phyloP scores from a whole-genome alignment of 2,797 vertebrate genomes.

The Danio albolineatus region DNA sequence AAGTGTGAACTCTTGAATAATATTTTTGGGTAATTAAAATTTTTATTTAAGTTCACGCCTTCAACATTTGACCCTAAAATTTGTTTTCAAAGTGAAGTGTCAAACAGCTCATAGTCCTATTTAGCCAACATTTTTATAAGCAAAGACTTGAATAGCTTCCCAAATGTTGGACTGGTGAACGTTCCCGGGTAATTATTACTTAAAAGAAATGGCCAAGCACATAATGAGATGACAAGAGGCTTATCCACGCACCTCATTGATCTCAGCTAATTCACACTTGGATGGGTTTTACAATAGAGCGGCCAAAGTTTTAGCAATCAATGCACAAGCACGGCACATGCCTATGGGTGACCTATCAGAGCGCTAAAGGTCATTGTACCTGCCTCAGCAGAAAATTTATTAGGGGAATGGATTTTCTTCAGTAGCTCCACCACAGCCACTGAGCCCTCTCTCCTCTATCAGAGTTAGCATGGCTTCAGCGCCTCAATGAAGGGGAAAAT shows the following conservation, averaged over 20 bases:
- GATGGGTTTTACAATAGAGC: conserved; percentile 75
- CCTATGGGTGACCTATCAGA: conserved; percentile 77
- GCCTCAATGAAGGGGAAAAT: conserved; percentile 68
- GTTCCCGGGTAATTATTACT: conserved; percentile 25
- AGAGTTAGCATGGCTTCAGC: conserved; percentile 65
- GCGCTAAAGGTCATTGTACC: conserved; percentile 79
- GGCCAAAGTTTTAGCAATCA: conserved; percentile 68
- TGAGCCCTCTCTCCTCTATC: conserved; percentile 71
- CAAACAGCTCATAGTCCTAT: conserved; percentile 22
- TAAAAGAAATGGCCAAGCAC: conserved; percentile 29
- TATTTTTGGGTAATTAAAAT: no score
- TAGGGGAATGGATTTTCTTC: conserved; percentile 79
- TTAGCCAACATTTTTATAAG: not conserved
- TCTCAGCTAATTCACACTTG: conserved; percentile 72
- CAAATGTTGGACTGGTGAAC: conserved; percentile 1
- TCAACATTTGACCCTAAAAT: not conserved
- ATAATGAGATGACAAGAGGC: conserved; percentile 34
- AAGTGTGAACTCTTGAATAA: no score
- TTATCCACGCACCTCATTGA: conserved; percentile 60
- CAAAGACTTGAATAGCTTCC: not conserved
- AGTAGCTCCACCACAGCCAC: conserved; percentile 72
- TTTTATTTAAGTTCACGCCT: not conserved
- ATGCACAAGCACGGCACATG: conserved; percentile 69
- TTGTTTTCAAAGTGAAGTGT: not conserved
- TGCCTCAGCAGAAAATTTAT: conserved; percentile 79